Evolutionary conservation across 2,797 vertebrate species (phyloP).

Genomic region (Aselliscus stoliczkanus): DNA sequence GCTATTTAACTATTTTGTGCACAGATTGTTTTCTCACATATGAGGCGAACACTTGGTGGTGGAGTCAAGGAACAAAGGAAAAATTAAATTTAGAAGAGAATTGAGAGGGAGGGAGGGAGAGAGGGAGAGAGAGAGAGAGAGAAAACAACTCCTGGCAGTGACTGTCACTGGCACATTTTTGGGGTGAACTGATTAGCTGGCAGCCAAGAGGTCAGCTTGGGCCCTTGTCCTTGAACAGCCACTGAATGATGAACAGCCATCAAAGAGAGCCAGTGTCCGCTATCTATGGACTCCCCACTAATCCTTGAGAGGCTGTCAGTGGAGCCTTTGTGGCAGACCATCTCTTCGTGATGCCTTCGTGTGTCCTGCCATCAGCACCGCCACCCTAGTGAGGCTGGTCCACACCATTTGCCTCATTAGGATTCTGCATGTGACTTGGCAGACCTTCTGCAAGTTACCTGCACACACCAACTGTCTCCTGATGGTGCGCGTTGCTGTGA

Average conservation of each 20-base stretch:
- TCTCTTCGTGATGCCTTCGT: fast-evolving
- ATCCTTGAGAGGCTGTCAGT: too few relatives aligned
- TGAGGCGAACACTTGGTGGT: not conserved
- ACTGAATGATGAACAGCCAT: not conserved
- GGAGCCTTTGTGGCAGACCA: not conserved
- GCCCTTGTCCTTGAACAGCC: not conserved
- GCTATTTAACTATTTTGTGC: not conserved
- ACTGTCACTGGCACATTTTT: not conserved
- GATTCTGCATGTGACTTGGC: not conserved
- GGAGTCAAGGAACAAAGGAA: not conserved
- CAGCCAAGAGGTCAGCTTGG: not conserved
- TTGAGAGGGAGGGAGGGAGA: not conserved
- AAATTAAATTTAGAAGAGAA: not conserved
- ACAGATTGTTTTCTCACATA: not conserved
- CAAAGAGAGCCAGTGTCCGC: not conserved
- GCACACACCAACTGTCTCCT: not conserved
- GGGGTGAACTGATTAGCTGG: not conserved
- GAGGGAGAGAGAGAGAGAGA: not conserved
- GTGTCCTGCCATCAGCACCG: not conserved
- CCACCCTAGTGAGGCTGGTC: not conserved
- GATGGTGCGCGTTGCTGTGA: not conserved
- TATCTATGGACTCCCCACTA: fast-evolving
- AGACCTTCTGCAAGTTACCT: not conserved
- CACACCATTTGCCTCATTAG: not conserved
- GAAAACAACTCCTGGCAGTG: not conserved